Evolutionary conservation across 2,113 vertebrate species (phyloP).

Genomic region (Triplophysa rosa): DNA sequence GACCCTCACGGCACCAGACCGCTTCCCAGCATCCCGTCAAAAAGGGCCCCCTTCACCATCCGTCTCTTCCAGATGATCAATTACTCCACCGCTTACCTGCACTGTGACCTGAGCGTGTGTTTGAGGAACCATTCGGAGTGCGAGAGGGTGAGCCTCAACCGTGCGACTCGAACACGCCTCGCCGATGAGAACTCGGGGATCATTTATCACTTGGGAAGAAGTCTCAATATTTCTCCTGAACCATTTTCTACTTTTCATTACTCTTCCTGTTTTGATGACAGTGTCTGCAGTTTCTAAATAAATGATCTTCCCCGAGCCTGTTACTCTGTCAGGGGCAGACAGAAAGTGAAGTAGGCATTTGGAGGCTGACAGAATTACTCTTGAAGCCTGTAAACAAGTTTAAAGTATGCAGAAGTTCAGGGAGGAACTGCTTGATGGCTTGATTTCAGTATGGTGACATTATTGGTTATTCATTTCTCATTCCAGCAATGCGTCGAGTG

Average conservation of each 20-base stretch:
- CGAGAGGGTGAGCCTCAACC: slow-evolving; percentile 63
- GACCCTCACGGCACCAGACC: slow-evolving; percentile 67
- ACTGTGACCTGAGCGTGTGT: slow-evolving; percentile 75
- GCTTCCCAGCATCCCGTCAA: slow-evolving; percentile 64
- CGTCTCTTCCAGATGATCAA: slow-evolving; percentile 83
- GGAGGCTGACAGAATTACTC: background rate
- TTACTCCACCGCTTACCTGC: slow-evolving; percentile 73
- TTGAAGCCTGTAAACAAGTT: slow-evolving; percentile 1
- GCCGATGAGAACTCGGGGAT: slow-evolving; percentile 39
- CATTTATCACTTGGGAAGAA: slow-evolving; percentile 38
- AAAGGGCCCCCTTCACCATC: slow-evolving; percentile 73
- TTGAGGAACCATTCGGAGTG: slow-evolving; percentile 63
- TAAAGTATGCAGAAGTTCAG: background rate
- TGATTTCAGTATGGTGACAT: background rate
- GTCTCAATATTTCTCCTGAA: slow-evolving; percentile 44
- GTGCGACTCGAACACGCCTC: background rate
- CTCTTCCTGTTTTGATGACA: slow-evolving; percentile 51
- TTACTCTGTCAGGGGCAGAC: slow-evolving; percentile 24
- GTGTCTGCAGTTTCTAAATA: slow-evolving; percentile 40
- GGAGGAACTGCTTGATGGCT: background rate
- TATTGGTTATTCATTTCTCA: slow-evolving; percentile 12
- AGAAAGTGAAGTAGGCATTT: background rate
- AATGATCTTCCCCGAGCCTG: slow-evolving; percentile 30
- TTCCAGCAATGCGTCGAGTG: slow-evolving; percentile 58
- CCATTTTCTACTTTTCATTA: slow-evolving; percentile 52